phyloP scores from a whole-genome alignment of 2,888 invertebrate species.

The Caenorhabditis sulstoni region DNA sequence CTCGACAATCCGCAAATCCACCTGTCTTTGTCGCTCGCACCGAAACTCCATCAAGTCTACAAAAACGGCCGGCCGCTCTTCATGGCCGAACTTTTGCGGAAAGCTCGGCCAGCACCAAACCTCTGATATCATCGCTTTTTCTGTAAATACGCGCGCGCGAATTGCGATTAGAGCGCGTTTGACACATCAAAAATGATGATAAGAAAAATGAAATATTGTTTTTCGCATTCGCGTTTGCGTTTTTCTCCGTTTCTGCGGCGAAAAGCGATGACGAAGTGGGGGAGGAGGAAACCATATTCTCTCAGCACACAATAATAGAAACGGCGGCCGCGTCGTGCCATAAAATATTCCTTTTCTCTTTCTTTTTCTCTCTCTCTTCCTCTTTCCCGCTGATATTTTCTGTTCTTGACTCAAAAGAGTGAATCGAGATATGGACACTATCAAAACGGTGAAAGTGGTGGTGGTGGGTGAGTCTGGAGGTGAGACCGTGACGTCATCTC shows the following conservation, averaged over 20 bases:
- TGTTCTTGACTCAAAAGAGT: too few relatives aligned
- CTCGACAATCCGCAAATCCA: conserved; percentile 55
- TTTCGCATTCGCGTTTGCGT: too few relatives aligned
- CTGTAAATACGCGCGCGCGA: too few relatives aligned
- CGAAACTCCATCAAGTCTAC: conserved; percentile 42
- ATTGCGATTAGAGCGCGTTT: too few relatives aligned
- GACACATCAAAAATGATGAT: too few relatives aligned
- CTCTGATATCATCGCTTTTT: conserved; percentile 12
- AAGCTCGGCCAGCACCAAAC: conserved; percentile 25
- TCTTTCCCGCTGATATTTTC: not conserved
- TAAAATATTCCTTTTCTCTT: not conserved
- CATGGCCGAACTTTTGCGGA: conserved; percentile 43
- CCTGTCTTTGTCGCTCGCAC: conserved; percentile 39
- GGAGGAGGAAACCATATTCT: too few relatives aligned
- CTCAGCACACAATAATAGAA: too few relatives aligned
- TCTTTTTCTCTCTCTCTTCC: conserved; percentile 9
- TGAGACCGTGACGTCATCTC: not conserved
- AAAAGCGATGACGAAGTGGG: too few relatives aligned
- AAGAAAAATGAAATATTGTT: too few relatives aligned
- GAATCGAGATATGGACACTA: conserved; percentile 53
- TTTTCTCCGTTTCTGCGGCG: too few relatives aligned
- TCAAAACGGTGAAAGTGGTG: conserved; percentile 65
- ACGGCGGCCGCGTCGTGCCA: too few relatives aligned
- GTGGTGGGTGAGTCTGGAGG: conserved; percentile 68
- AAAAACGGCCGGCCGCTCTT: conserved; percentile 46